phyloP scores from a whole-genome alignment of 2,113 vertebrate genomes.

The Gnathonemus echidnorhynchus region DNA sequence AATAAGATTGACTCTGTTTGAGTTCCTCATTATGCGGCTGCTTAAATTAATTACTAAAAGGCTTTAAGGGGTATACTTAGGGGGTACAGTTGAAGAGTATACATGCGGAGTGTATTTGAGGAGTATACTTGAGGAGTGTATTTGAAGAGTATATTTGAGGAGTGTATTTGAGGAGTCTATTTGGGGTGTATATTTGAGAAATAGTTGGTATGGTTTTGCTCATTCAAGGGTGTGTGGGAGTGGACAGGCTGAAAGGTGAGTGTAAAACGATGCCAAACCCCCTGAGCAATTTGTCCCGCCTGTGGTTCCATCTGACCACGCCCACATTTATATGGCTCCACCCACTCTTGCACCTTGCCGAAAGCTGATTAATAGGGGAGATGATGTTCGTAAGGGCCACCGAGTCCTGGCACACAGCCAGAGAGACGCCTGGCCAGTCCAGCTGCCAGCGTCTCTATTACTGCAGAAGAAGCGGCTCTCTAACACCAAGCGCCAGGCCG shows the following conservation, averaged over 20 bases:
- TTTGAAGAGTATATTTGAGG: background rate
- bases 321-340: background rate
- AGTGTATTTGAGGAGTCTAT: background rate
- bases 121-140: background rate
- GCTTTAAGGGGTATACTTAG: background rate
- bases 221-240: background rate
- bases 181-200: background rate
- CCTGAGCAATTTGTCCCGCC: background rate
- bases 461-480: background rate
- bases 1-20: constrained; percentile 12
- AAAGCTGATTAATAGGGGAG: background rate
- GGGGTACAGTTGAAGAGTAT: background rate
- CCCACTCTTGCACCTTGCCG: background rate
- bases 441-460: background rate
- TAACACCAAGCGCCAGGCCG: background rate
- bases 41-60: constrained; percentile 21
- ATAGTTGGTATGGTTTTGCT: background rate
- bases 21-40: constrained; percentile 7
- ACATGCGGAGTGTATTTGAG: background rate
- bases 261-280: background rate
- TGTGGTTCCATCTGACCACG: background rate
- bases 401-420: background rate
- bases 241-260: background rate
- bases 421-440: background rate
- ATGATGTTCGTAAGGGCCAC: background rate